phyloP scores from a whole-genome alignment of 2,797 vertebrate genomes.

The Linurgus olivaceus region DNA sequence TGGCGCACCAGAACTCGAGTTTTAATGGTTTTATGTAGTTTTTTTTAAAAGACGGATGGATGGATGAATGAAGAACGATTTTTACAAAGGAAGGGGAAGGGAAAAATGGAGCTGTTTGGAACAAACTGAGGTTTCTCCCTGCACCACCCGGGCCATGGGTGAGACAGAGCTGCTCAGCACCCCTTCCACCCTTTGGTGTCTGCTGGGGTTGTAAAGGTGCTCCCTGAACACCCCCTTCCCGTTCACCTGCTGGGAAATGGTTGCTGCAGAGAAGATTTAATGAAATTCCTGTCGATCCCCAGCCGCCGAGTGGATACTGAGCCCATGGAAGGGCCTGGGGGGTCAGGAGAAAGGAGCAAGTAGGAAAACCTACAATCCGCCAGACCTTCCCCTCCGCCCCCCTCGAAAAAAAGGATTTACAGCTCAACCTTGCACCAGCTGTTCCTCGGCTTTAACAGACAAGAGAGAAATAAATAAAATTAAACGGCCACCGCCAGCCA shows the following conservation, averaged over 20 bases:
- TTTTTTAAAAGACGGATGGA: not conserved
- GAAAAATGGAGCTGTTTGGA: not conserved
- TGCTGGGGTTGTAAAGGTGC: not conserved
- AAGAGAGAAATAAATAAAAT: slow-evolving; percentile 74
- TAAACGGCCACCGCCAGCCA: slow-evolving; percentile 41
- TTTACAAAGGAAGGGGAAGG: not conserved
- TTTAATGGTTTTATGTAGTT: not conserved
- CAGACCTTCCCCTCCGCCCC: slow-evolving; percentile 39
- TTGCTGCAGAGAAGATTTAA: not conserved
- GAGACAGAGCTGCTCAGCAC: not conserved
- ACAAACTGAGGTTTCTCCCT: not conserved
- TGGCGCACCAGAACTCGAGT: not conserved
- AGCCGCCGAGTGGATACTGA: not conserved
- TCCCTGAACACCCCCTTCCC: not conserved
- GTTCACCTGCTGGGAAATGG: not conserved
- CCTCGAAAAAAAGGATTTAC: slow-evolving; percentile 74
- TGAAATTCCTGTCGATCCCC: not conserved
- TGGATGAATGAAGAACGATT: not conserved
- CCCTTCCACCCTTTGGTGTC: not conserved
- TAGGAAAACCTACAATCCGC: not conserved
- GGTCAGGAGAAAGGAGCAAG: slow-evolving; percentile 28
- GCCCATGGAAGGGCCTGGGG: not conserved
- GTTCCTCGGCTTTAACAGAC: slow-evolving; percentile 66
- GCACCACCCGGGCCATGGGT: rapidly evolving
- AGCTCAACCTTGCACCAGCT: slow-evolving; percentile 73